phyloP scores from a whole-genome alignment of 2,888 invertebrate genomes.

The Caradrina kadenii region DNA sequence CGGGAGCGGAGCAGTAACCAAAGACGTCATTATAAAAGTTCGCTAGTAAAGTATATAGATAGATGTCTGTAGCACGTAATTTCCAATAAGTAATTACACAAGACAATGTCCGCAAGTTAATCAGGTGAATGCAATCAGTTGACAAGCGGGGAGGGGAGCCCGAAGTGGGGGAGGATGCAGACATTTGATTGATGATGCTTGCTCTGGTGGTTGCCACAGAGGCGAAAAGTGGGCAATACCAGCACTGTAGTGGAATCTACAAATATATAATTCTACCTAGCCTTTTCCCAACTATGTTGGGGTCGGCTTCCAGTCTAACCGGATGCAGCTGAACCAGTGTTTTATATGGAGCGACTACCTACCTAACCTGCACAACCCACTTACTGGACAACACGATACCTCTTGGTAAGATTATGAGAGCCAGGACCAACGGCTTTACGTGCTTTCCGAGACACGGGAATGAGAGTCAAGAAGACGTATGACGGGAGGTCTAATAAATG shows the following conservation, averaged over 20 bases:
- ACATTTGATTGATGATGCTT: conserved; percentile 71
- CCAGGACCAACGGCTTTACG: too few relatives aligned
- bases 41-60: neutral
- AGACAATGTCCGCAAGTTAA: conserved; percentile 44
- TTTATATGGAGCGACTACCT: too few relatives aligned
- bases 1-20: too few relatives aligned
- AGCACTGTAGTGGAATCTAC: neutral
- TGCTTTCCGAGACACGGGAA: too few relatives aligned
- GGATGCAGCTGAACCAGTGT: too few relatives aligned
- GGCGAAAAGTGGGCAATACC: conserved; percentile 2
- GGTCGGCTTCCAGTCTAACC: too few relatives aligned
- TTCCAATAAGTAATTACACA: conserved; percentile 24
- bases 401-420: too few relatives aligned
- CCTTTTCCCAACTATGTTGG: too few relatives aligned
- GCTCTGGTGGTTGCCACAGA: conserved; percentile 32
- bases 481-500: neutral
- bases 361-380: too few relatives aligned
- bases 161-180: conserved; percentile 35
- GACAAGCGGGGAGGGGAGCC: conserved; percentile 40
- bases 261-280: neutral
- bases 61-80: neutral
- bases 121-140: conserved; percentile 66
- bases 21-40: too few relatives aligned
- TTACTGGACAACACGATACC: too few relatives aligned
- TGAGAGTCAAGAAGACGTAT: too few relatives aligned